Evolutionary conservation across 1,140 invertebrate species (phyloP).

Genomic region (Cotesia typhae): DNA sequence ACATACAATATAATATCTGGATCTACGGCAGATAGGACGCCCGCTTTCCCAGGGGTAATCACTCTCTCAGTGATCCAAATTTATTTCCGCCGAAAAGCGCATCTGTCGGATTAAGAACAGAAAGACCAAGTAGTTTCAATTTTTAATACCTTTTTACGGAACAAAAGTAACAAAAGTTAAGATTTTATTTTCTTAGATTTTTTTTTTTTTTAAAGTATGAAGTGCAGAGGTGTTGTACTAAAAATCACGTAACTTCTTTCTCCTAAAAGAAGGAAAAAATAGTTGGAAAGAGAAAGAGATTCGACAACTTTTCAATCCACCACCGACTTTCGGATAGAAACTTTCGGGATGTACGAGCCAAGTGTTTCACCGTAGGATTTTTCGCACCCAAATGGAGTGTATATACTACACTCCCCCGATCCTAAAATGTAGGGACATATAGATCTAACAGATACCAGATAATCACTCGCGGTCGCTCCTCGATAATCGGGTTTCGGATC

Average conservation of each 20-base stretch:
- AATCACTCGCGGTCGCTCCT: background rate
- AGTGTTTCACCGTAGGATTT: slow-evolving; percentile 16
- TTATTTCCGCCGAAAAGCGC: slow-evolving; percentile 18
- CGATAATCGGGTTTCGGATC: too few species aligned
- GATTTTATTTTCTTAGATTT: background rate
- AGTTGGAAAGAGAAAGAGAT: background rate
- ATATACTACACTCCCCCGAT: background rate
- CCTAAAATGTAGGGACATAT: background rate
- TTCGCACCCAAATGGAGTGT: slow-evolving; percentile 3
- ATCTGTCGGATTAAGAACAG: slow-evolving; percentile 5
- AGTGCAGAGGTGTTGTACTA: background rate
- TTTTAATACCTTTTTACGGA: background rate
- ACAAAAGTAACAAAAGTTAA: background rate
- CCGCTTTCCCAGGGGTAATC: slow-evolving; percentile 8
- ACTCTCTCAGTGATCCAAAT: slow-evolving; percentile 1
- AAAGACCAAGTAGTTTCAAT: background rate
- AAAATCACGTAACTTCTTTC: slow-evolving; percentile 19
- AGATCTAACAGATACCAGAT: background rate
- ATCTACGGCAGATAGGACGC: background rate
- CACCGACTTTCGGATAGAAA: slow-evolving; percentile 23
- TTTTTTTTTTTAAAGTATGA: background rate
- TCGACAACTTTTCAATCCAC: slow-evolving; percentile 27
- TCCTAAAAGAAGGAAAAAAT: background rate
- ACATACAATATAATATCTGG: slow-evolving; percentile 4
- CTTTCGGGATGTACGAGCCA: slow-evolving; percentile 8